Base-by-base conservation (phyloP, 2,113 vertebrate species). In the Chaetodon trifascialis region DNA sequence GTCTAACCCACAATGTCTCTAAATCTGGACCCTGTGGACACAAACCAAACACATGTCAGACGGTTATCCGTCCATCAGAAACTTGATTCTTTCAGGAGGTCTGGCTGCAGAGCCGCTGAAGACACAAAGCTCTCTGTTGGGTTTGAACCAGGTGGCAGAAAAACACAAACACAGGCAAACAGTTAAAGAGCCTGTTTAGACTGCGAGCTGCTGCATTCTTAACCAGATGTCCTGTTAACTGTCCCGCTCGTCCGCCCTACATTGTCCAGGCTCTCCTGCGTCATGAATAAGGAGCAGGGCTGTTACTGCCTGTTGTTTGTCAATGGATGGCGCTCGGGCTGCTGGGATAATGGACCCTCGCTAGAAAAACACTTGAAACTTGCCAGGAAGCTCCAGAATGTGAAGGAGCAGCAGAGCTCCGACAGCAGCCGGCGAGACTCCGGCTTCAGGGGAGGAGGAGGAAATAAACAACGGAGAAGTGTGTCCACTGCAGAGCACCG, bases 241-340 rank as follows among this genome's bases (percentile, higher is more conserved):
- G 86, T 83, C 85, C 82, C 56, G 17, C 83, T 86, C 56, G 11
- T 59, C 65, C 12, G 74, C 80, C 80, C 76, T 30, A 91, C 88
- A 90, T 84, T 88, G 84, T 92, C 88, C 91, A 93, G 89, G 79
- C 88, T 80, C 86, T 73, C 74, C 74, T 78, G 85, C n/a, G 2
- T 85, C 81, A 82, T 89, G 89, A 93, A 93, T 84, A 79, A 85
- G 88, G 71, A 88, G 82, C 76, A 58, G 86, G 73, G 77, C 85
- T 90, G 92, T 86, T 91, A 59, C 83, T 64, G 89, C 82, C 92
- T 93, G 86, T 77, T 93, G 86, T 90, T 91, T 92, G 87, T 91
- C 89, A 92, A 80, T 84, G 86, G 85, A 88, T 56, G 79, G 90
- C 36, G 79, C 85, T 90, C 72, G 42, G 76, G 69, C 60, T 42